Evolutionary conservation across 2,113 vertebrate species (phyloP).

Genomic region (Osmerus eperlanus): DNA sequence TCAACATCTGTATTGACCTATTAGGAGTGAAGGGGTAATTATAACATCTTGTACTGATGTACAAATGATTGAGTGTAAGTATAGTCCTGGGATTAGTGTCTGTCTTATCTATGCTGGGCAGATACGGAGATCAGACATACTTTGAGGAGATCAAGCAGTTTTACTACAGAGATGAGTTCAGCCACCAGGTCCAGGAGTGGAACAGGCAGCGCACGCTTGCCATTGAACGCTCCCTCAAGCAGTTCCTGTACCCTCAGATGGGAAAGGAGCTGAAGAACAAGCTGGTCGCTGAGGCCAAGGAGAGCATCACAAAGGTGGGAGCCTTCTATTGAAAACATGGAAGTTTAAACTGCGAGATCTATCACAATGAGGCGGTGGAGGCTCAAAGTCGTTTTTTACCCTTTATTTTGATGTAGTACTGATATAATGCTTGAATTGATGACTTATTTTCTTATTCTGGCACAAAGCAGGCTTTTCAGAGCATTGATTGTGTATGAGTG

Average conservation of each 20-base stretch:
- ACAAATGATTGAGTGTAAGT: neutral
- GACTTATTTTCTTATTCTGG: conserved; percentile 8
- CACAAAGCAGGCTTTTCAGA: conserved; percentile 23
- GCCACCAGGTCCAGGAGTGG: conserved; percentile 99
- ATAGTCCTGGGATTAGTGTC: neutral
- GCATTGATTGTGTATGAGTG: conserved; percentile 20
- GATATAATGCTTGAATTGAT: neutral
- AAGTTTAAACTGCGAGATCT: neutral
- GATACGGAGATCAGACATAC: conserved; percentile 92
- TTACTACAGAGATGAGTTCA: conserved; percentile 98
- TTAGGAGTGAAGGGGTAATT: conserved; percentile 90
- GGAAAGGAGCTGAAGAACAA: conserved; percentile 97
- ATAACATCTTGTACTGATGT: neutral
- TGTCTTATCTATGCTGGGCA: conserved; percentile 45
- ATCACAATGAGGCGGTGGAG: neutral
- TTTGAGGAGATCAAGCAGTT: conserved; percentile 99
- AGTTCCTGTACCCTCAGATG: conserved; percentile 98
- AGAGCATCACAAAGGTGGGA: conserved; percentile 88
- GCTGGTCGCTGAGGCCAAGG: conserved; percentile 90
- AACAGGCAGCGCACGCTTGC: conserved; percentile 93
- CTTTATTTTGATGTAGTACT: neutral
- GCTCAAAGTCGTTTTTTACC: neutral
- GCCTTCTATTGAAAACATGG: neutral
- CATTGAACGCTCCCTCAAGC: conserved; percentile 88
- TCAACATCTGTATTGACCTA: conserved; percentile 95